Percentiles rank a stretch among this genome's conserved stretches.
These are phyloP conservation scores for Atethmia centrago DNA, from an alignment of 2,888 invertebrate genomes.

Conservation along the genomic window DNA sequence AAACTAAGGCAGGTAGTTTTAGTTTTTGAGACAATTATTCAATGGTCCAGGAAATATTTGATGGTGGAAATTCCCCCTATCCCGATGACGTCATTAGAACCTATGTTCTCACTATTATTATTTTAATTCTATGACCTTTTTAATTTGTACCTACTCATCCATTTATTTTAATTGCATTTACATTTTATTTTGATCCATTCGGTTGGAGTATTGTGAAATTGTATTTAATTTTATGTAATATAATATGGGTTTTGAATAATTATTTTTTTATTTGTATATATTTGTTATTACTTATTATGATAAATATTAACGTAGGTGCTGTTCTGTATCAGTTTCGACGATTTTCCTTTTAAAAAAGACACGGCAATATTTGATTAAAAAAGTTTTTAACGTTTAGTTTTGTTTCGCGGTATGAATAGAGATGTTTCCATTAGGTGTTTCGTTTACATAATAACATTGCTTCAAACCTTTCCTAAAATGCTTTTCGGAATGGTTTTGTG, in stretches of 20 bases:
- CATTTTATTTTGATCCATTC: too few species aligned
- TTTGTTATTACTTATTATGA: too few species aligned
- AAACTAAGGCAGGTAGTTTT: not conserved
- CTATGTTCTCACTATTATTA: not conserved
- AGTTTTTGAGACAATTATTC: not conserved
- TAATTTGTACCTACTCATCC: too few species aligned
- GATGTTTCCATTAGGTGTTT: constrained; percentile 32
- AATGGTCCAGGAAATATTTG: not conserved
- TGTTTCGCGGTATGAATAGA: constrained; percentile 28
- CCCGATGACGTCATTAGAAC: not conserved
- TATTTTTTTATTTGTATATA: too few species aligned
- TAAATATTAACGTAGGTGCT: not conserved
- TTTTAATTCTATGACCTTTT: too few species aligned
- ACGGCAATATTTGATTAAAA: not conserved
- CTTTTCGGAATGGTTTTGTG: constrained; percentile 46
- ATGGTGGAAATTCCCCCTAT: not conserved
- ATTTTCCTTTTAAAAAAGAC: too few species aligned
- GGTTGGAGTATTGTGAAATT: too few species aligned
- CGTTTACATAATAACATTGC: constrained; percentile 53
- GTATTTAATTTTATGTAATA: too few species aligned
- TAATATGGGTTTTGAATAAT: too few species aligned
- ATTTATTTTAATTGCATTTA: too few species aligned
- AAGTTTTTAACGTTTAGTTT: not conserved
- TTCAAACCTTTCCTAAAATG: too few species aligned
- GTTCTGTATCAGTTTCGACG: too few species aligned